Evolutionary conservation across 2,797 vertebrate genomes (phyloP).

Genomic region (Taenioides sp.): DNA sequence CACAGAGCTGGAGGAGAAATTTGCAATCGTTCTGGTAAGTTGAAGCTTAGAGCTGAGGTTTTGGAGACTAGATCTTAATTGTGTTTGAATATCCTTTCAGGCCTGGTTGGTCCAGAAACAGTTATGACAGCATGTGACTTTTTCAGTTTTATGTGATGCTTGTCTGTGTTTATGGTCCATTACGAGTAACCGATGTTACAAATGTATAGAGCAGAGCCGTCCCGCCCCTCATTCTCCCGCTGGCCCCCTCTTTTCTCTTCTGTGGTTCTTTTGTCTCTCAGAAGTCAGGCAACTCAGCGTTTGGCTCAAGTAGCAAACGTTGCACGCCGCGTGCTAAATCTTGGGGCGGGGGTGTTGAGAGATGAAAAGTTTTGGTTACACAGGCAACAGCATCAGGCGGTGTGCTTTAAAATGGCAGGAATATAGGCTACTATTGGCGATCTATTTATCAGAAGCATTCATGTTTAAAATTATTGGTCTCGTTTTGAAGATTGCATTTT

Average conservation of each 20-base stretch:
- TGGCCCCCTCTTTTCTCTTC: conserved; percentile 34
- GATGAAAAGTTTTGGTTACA: not conserved
- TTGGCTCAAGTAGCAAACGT: conserved; percentile 55
- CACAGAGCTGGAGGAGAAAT: conserved; percentile 93
- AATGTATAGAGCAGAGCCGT: conserved; percentile 52
- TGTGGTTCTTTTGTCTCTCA: conserved; percentile 75
- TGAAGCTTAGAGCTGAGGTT: not conserved
- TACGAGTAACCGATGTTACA: conserved; percentile 47
- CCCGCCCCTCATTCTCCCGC: conserved; percentile 61
- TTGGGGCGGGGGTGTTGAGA: not conserved
- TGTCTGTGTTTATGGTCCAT: conserved; percentile 33
- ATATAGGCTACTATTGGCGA: not conserved
- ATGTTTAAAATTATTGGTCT: conserved; percentile 28
- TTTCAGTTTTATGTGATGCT: conserved; percentile 8
- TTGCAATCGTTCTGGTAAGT: conserved; percentile 95
- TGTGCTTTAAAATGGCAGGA: not conserved
- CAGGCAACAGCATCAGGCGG: not conserved
- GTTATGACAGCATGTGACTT: not conserved
- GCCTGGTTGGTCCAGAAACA: not conserved
- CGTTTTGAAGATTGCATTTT: conserved; percentile 73
- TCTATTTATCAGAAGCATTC: conserved; percentile 37
- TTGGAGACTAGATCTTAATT: not conserved
- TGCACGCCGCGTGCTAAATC: conserved; percentile 42
- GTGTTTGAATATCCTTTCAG: not conserved
- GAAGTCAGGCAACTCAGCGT: conserved; percentile 65